Percentiles rank a stretch among this genome's conserved stretches.
Conservation (phyloP, 2,113 vertebrate genomes). For the Amblyornis subalaris region DNA sequence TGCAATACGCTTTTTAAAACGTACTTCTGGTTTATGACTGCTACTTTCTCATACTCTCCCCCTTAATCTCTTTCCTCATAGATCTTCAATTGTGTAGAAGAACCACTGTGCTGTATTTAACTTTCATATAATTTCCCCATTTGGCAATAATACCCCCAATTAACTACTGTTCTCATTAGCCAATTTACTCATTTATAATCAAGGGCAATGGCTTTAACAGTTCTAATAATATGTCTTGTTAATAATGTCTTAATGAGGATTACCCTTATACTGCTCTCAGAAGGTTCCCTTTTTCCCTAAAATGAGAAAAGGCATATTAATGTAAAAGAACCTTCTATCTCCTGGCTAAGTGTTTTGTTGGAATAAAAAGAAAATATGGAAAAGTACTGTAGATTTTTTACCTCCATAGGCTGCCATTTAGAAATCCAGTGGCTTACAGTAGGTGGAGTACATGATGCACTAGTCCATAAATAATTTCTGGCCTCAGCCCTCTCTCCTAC, state of each 20-base stretch:
- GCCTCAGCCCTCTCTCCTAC: not conserved
- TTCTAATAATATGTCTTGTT: constrained; percentile 46
- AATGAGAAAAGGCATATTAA: constrained; percentile 11
- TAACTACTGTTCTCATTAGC: constrained; percentile 58
- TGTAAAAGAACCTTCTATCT: not conserved
- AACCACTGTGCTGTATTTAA: constrained; percentile 44
- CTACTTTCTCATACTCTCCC: not conserved
- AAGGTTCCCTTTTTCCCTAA: constrained; percentile 7
- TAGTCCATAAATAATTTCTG: constrained; percentile 5
- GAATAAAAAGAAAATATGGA: not conserved
- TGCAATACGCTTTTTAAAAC: not conserved
- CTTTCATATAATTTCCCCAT: constrained; percentile 48
- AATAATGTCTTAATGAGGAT: constrained; percentile 46
- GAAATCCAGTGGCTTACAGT: not conserved
- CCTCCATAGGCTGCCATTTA: not conserved
- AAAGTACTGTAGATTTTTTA: not conserved
- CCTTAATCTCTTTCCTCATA: constrained; percentile 5
- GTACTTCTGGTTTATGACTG: not conserved
- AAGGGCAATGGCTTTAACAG: constrained; percentile 32
- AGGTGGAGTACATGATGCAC: not conserved
- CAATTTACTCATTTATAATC: constrained; percentile 57
- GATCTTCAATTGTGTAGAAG: constrained; percentile 45
- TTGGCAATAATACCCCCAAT: constrained; percentile 53
- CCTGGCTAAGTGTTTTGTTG: not conserved
- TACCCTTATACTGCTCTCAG: constrained; percentile 26